Evolutionary conservation across 2,888 invertebrate species (phyloP), one percentile per base, ranked within the genome.

Genomic region (Eupithecia subumbrata): DNA sequence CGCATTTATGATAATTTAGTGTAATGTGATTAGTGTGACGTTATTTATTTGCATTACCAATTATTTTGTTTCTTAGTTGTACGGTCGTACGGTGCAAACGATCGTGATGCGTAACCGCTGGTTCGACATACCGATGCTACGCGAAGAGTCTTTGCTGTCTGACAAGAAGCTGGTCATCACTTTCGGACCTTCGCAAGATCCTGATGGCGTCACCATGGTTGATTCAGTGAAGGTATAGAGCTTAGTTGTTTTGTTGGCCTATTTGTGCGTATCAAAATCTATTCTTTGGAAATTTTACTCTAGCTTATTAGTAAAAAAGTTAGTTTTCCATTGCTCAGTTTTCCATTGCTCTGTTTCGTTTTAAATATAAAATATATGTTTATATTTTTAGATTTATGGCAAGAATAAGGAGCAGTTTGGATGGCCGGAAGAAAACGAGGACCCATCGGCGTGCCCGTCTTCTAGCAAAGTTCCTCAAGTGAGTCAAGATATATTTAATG

Each of bases 401-500:
- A 99, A 98, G 92, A 98, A 98, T 1, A 99, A 99, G 91, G 99
- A 99, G 88, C 96, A 97, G 0, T 99, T 99, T 87, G 99, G 99
- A 64, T 99, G 99, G 99, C 99, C 99, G 0, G 99, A 99, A 88
- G 99, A 99, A 86, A 96, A 96, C 12, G 99, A 99, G 85, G 99
- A 99, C 75, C 92, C 95, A 3, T 92, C 93, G 1, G 88, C 93
- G 18, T 95, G 94, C 72, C 89, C 93, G 1, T 93, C 95, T 0
- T 89, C 94, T 0, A 94, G 92, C 82, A 95, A 95, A 86, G 88
- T 93, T 2, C 88, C 92, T 60, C 91, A 92, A 84, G 93, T 94
- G 86, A 79, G 81, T 82, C 25, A 56, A 22, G 12, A 22, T 4
- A 56, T 56, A 52, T 7, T n/a, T n/a, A n/a, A n/a, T n/a, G 9